phyloP scores from a whole-genome alignment of 2,888 invertebrate species.

The Mesoligia furuncula region DNA sequence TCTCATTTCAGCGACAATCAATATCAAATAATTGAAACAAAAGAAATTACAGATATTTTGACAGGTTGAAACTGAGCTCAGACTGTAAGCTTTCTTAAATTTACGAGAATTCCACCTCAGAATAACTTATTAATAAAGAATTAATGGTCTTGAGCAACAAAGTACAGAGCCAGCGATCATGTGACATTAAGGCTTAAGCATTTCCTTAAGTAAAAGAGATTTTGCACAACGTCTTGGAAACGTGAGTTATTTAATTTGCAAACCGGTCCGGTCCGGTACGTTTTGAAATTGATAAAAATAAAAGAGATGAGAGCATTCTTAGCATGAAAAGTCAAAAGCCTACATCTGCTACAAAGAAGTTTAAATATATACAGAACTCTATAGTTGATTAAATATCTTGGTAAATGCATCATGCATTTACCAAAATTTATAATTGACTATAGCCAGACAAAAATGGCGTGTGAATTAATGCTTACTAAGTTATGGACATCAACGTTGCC shows the following conservation, averaged over 20 bases:
- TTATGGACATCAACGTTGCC: not conserved
- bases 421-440: no score
- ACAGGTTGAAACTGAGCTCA: not conserved
- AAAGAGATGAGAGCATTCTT: not conserved
- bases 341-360: not conserved
- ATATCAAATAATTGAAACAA: no score
- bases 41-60: not conserved
- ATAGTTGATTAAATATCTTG: not conserved
- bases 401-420: not conserved
- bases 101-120: not conserved
- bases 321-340: not conserved
- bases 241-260: not conserved
- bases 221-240: constrained; percentile 18
- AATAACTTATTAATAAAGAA: not conserved
- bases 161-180: constrained; percentile 57
- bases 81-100: no score
- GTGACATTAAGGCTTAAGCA: constrained; percentile 67
- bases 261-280: not conserved
- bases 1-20: not conserved
- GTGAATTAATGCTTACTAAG: not conserved
- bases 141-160: not conserved
- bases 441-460: not conserved
- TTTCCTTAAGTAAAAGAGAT: constrained; percentile 61
- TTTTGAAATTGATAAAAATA: not conserved
- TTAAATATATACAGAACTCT: not conserved